A percentile compares a stretch with the other conserved stretches of the same genome.
These are phyloP conservation scores for Steinernema feltiae DNA, from an alignment of 1,140 invertebrate genomes.

Conservation along the genomic window DNA sequence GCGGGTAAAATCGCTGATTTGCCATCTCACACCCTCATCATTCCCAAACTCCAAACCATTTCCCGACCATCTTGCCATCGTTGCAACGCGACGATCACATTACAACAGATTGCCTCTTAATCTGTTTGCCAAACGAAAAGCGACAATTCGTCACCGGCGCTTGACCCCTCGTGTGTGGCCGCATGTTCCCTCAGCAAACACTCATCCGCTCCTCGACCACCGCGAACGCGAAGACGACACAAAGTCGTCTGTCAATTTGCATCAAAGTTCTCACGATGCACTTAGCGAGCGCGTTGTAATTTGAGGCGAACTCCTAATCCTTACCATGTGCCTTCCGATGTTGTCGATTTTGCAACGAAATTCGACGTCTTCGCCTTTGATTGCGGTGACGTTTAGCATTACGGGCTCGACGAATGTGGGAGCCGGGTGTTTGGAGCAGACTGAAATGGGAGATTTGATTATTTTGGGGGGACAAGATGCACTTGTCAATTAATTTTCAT, in stretches of 20 bases:
- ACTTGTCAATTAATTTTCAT: no score
- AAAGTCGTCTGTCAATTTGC: background rate
- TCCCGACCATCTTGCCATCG: background rate
- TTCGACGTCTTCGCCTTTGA: conserved; percentile 53
- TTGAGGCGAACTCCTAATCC: background rate
- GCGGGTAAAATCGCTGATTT: no score
- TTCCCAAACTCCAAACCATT: background rate
- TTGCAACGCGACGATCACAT: background rate
- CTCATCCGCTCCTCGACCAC: background rate
- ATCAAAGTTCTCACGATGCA: background rate
- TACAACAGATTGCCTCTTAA: conserved; percentile 4
- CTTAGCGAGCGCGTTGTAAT: conserved; percentile 8
- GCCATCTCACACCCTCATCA: no score
- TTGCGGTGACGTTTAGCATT: conserved; percentile 51
- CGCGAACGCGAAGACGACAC: background rate
- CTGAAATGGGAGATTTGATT: conserved; percentile 43
- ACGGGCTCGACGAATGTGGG: conserved; percentile 39
- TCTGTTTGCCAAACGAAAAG: conserved; percentile 5
- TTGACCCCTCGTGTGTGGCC: background rate
- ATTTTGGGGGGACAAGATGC: no score
- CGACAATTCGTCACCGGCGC: background rate
- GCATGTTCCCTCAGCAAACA: background rate
- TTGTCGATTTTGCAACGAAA: conserved; percentile 47
- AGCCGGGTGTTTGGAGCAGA: conserved; percentile 42
- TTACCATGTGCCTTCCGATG: conserved; percentile 46